These are phyloP conservation scores for Heliconius sara DNA, from an alignment of 2,888 invertebrate species.

Conservation along the genomic window DNA sequence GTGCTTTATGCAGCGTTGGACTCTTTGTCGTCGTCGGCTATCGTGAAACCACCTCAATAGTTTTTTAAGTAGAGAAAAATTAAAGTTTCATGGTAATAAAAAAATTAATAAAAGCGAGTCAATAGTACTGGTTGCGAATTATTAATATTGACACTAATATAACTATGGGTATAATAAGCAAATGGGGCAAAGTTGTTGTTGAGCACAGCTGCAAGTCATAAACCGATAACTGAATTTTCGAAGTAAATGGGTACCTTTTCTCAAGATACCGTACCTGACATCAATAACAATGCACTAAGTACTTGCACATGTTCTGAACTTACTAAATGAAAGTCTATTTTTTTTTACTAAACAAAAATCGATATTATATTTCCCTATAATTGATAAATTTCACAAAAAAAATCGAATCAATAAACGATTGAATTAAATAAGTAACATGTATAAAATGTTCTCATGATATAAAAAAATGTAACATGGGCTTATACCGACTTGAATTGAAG, in stretches of 20 bases:
- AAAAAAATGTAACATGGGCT: constrained; percentile 63
- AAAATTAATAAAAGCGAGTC: background rate
- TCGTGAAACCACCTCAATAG: too few relatives aligned
- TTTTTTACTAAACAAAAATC: background rate
- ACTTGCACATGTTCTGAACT: constrained; percentile 69
- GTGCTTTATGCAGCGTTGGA: too few relatives aligned
- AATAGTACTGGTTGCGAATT: background rate
- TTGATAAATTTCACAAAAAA: background rate
- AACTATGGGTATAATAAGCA: background rate
- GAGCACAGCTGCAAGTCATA: constrained; percentile 74
- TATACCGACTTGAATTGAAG: constrained; percentile 79
- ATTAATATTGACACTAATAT: background rate
- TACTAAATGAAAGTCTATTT: constrained; percentile 33
- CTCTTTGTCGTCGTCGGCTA: too few relatives aligned
- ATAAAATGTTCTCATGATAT: constrained; percentile 31
- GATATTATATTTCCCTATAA: background rate
- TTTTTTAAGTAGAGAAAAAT: too few relatives aligned
- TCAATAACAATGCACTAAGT: constrained; percentile 56
- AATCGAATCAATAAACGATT: background rate
- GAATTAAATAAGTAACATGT: constrained; percentile 10
- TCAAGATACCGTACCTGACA: constrained; percentile 55
- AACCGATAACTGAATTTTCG: constrained; percentile 58
- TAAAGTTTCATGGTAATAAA: background rate
- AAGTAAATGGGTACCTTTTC: constrained; percentile 60
- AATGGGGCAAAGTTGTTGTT: constrained; percentile 57